Evolutionary conservation across 2,888 invertebrate species (phyloP), one percentile per base, ranked within the genome.

Genomic region (Criorhina ranunculi): DNA sequence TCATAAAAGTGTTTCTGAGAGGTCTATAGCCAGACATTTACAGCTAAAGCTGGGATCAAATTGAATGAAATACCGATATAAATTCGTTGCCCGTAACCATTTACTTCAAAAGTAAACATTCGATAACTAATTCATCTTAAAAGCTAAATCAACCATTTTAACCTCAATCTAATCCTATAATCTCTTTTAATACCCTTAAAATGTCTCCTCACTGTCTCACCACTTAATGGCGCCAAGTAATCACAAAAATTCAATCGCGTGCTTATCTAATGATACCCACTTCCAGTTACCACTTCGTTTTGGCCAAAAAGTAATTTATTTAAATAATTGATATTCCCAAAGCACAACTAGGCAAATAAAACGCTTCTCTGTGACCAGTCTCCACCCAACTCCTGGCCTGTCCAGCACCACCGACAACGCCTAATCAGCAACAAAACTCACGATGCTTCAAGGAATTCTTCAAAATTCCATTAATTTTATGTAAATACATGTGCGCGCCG

Each of bases 401-500:
- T 24, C 24, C 24, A n/a, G 2, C 11, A 33, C 19, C 8, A 5
- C n/a, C 11, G 11, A 37, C 31, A 51, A 19, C 11, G 19, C 35
- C 73, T 75, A 73, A 80, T 80, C 79, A 80, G 60, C 79, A 75
- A 29, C 57, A 62, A 49, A 81, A 55, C 62, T 46, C 57, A 57
- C 12, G 17, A 55, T 40, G 55, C n/a, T 53, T 37, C 17, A 70
- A 24, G 44, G 62, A 76, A 70, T 76, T 70, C 70, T 51, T 76
- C 69, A 76, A 76, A 76, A 62, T 81, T 81, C 33, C 75, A 81
- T 81, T 75, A 69, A 81, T 81, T 55, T 62, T 70, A 59, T 76
- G 57, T 49, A 80, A 69, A 79, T 79, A 64, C 53, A 55, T 49
- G 55, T 55, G 15, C 49, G 19, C 15, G 7, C 29, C 37, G 5